phyloP scores from a whole-genome alignment of 2,113 vertebrate species.

The Oreamnos americanus region DNA sequence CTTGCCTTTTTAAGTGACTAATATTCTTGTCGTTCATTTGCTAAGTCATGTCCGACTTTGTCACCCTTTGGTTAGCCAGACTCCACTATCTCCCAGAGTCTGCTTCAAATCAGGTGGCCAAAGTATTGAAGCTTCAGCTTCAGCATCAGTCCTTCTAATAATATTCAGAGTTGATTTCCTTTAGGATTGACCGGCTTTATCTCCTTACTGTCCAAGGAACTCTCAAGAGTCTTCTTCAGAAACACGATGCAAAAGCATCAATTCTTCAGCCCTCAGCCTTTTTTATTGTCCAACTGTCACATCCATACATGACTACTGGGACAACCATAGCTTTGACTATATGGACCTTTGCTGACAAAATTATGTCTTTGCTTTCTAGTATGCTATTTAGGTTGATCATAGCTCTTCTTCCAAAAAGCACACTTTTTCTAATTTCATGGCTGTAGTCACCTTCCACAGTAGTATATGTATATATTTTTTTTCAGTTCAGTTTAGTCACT shows the following conservation, averaged over 20 bases:
- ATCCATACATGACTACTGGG: background rate
- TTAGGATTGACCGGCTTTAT: background rate
- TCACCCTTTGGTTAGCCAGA: background rate
- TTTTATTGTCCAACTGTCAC: background rate
- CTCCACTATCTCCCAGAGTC: background rate
- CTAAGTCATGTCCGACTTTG: background rate
- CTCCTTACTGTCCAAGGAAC: background rate
- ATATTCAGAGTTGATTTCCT: background rate
- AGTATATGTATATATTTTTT: too few species aligned
- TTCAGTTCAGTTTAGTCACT: too few species aligned
- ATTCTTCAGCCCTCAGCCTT: background rate
- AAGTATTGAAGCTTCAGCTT: background rate
- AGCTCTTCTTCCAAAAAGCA: background rate
- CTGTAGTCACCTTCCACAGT: background rate
- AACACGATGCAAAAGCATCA: background rate
- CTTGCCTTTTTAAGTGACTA: background rate
- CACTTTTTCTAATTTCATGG: background rate
- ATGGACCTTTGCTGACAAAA: background rate
- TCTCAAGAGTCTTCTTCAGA: background rate
- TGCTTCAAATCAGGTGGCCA: background rate
- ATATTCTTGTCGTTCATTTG: background rate
- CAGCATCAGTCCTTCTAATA: background rate
- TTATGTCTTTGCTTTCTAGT: background rate
- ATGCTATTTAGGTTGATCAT: background rate
- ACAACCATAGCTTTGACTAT: background rate